Evolutionary conservation across 2,888 invertebrate genomes (phyloP).

Genomic region (Nebria brevicollis): DNA sequence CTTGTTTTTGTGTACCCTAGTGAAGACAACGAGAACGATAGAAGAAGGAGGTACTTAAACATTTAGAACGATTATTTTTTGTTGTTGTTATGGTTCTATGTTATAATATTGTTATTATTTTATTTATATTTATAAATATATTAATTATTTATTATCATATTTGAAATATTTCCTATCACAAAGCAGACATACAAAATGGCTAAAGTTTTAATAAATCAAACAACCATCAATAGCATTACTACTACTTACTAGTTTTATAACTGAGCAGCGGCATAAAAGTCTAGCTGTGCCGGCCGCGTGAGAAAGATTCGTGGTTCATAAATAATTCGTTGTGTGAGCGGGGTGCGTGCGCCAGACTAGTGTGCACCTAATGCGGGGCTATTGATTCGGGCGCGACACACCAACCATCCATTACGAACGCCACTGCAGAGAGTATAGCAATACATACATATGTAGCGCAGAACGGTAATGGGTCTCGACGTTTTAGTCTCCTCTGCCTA

Average conservation of each 20-base stretch:
- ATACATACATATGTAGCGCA: constrained; percentile 21
- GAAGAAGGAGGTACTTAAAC: constrained; percentile 39
- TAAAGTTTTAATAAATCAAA: not conserved
- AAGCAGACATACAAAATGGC: not conserved
- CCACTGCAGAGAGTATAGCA: constrained; percentile 18
- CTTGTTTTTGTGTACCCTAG: not conserved
- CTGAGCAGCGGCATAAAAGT: too few relatives aligned
- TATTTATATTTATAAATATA: too few relatives aligned
- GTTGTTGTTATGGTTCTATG: not conserved
- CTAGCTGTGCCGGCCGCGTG: not conserved
- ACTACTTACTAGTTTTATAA: not conserved
- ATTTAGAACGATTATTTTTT: constrained; percentile 14
- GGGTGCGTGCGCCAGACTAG: not conserved
- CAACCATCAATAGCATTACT: not conserved
- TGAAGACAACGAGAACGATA: constrained; percentile 3
- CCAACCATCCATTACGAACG: constrained; percentile 36
- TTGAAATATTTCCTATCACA: not conserved
- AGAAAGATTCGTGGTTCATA: constrained; percentile 28
- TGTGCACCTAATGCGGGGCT: constrained; percentile 13
- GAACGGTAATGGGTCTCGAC: constrained; percentile 24
- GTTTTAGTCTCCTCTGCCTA: constrained; percentile 21
- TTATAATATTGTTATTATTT: not conserved
- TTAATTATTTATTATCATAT: not conserved
- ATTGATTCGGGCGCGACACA: constrained; percentile 37
- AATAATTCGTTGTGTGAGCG: constrained; percentile 12